Conservation (phyloP, 2,797 vertebrate genomes). For the Avahi laniger region DNA sequence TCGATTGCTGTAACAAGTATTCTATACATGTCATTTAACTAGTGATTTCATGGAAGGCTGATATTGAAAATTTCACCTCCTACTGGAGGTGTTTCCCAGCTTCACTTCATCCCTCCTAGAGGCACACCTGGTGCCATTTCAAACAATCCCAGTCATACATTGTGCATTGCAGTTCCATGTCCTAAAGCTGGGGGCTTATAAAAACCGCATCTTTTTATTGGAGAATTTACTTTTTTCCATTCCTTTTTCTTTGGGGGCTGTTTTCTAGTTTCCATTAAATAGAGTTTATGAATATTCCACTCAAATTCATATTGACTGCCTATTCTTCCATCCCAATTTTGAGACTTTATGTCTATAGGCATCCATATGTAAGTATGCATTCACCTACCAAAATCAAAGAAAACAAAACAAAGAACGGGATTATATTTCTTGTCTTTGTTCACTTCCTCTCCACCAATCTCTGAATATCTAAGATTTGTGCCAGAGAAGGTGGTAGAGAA, state of each 20-base stretch:
- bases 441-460: not conserved
- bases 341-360: not conserved
- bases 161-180: not conserved
- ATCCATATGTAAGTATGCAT: not conserved
- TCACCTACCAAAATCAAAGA: not conserved
- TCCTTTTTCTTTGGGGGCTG: not conserved
- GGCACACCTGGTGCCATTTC: not conserved
- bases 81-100: not conserved
- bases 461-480: not conserved
- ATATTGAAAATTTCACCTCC: not conserved
- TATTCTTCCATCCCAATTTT: not conserved
- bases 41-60: not conserved
- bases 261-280: not conserved
- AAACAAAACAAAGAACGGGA: not conserved
- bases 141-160: not conserved
- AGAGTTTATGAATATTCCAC: not conserved
- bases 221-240: not conserved
- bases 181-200: not conserved
- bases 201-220: not conserved
- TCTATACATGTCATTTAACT: not conserved
- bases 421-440: not conserved
- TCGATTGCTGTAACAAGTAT: not conserved
- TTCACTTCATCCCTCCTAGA: not conserved
- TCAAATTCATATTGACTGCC: not conserved
- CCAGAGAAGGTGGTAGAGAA: not conserved